Conservation (phyloP, 2,113 vertebrate genomes). For the Phyllostomus hastatus region DNA sequence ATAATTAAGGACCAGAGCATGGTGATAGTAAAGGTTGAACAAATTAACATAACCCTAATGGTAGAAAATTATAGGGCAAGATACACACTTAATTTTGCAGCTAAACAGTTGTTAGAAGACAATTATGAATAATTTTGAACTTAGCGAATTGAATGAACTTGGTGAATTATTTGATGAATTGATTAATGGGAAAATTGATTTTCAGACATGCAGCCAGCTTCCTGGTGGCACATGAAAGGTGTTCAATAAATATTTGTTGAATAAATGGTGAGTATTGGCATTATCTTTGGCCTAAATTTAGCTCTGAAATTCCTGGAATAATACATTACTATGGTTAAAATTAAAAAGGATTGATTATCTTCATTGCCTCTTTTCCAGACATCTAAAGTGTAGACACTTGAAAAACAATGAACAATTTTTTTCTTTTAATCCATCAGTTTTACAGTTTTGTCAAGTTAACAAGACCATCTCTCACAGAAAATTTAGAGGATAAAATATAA, state of each 20-base stretch:
- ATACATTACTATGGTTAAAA: constrained; percentile 8
- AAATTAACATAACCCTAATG: neutral
- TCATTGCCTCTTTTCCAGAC: neutral
- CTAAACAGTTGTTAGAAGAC: neutral
- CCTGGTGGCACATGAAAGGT: neutral
- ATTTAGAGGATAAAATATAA: neutral
- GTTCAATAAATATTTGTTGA: neutral
- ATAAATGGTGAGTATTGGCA: neutral
- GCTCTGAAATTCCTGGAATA: neutral
- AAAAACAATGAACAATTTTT: neutral
- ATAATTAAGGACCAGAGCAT: neutral
- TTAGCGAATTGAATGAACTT: neutral
- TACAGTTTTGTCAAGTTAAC: neutral
- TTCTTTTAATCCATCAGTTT: neutral
- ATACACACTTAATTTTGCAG: neutral
- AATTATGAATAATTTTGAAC: neutral
- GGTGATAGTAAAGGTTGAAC: neutral
- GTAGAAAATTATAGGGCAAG: neutral
- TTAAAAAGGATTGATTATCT: neutral
- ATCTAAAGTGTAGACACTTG: neutral
- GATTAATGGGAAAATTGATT: neutral
- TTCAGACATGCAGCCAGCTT: neutral
- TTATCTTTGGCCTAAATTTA: constrained; percentile 15
- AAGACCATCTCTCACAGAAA: neutral
- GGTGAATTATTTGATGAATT: neutral